phyloP scores from a whole-genome alignment of 2,797 vertebrate genomes.

The Coregonus sp. region DNA sequence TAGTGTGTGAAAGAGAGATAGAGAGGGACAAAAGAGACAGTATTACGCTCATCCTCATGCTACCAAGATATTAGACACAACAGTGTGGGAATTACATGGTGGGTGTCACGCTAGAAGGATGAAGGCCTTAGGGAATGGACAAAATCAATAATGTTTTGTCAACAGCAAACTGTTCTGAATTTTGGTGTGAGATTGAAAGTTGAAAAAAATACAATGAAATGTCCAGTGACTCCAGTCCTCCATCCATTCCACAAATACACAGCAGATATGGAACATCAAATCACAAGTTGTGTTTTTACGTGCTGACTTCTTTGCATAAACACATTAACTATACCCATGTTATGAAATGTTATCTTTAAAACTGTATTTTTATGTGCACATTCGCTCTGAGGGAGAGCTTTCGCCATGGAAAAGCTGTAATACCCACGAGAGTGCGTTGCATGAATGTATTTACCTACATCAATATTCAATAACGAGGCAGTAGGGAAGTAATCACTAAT shows the following conservation, averaged over 20 bases:
- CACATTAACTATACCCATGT: slow-evolving; percentile 17
- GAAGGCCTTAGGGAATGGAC: slow-evolving; percentile 31
- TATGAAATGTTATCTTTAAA: slow-evolving; percentile 22
- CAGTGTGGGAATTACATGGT: slow-evolving; percentile 22
- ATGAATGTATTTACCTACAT: slow-evolving; percentile 71
- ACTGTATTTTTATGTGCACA: slow-evolving; percentile 23
- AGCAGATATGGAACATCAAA: neutral
- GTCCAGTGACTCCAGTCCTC: neutral
- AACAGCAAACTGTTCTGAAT: slow-evolving; percentile 48
- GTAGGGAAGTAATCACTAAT: slow-evolving; percentile 66
- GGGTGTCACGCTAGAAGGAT: slow-evolving; percentile 34
- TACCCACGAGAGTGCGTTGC: slow-evolving; percentile 49
- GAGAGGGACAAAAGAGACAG: neutral
- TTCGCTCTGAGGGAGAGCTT: slow-evolving; percentile 19
- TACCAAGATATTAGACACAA: slow-evolving; percentile 27
- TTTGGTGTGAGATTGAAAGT: slow-evolving; percentile 32
- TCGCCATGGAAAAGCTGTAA: slow-evolving; percentile 37
- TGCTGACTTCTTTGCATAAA: neutral
- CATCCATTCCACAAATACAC: neutral
- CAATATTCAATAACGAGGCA: slow-evolving; percentile 71
- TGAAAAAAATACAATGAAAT: neutral
- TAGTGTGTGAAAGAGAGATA: slow-evolving; percentile 18
- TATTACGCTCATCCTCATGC: slow-evolving; percentile 25
- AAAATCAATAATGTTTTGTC: slow-evolving; percentile 46
- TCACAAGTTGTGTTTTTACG: neutral